phyloP scores from a whole-genome alignment of 2,797 vertebrate genomes.

The Cyprinodon diabolis region DNA sequence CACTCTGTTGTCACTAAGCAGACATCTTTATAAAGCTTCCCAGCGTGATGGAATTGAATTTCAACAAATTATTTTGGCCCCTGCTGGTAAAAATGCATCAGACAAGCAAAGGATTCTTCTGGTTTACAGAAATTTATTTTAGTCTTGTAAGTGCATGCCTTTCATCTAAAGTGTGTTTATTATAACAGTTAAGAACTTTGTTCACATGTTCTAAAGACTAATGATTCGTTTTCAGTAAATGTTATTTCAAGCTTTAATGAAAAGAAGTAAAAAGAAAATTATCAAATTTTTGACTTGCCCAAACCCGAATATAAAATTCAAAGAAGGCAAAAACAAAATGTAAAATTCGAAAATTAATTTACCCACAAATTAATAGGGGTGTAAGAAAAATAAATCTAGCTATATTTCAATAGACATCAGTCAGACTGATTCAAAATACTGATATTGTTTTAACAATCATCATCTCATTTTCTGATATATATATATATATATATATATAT shows the following conservation, averaged over 20 bases:
- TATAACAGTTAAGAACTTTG: not conserved
- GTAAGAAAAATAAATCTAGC: too few species aligned
- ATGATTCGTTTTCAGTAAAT: not conserved
- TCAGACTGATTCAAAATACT: too few species aligned
- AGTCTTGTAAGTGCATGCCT: not conserved
- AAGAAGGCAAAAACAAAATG: not conserved
- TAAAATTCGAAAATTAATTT: not conserved
- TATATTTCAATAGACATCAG: too few species aligned
- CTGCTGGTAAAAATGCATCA: constrained; percentile 41
- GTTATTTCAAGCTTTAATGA: not conserved
- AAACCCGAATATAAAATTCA: not conserved
- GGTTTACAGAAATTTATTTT: constrained; percentile 15
- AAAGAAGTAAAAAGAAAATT: not conserved
- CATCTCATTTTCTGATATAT: too few species aligned
- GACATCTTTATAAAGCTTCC: constrained; percentile 18
- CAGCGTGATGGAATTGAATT: constrained; percentile 53
- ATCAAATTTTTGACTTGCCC: not conserved
- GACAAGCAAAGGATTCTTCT: constrained; percentile 22
- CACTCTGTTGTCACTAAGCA: constrained; percentile 31
- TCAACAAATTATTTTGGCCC: constrained; percentile 36
- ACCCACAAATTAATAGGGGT: too few species aligned
- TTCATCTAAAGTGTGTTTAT: constrained; percentile 6
- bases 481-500: too few species aligned
- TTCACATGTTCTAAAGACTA: not conserved
- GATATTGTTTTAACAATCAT: too few species aligned